Base-by-base conservation (phyloP, 2,888 invertebrate genomes). In the Mayetiola destructor region DNA sequence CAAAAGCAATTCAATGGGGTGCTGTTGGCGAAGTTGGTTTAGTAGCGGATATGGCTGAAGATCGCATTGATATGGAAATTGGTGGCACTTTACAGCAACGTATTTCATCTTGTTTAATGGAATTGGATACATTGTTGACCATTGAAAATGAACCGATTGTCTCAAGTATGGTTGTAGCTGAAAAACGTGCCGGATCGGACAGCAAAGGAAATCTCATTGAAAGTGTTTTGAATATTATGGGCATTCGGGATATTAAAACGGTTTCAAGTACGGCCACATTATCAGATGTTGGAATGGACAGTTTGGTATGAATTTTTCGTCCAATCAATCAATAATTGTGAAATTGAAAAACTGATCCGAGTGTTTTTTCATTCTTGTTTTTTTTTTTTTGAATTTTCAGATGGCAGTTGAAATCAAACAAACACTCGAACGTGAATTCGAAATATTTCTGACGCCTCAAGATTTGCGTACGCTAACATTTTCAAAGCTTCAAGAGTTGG, bases 331-430 rank as follows among this genome's bases (percentile, higher is more conserved):
- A 12, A n/a, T n/a, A n/a, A n/a, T n/a, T n/a, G n/a, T n/a, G n/a
- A n/a, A n/a, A n/a, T n/a, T n/a, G n/a, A n/a, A n/a, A n/a, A n/a
- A n/a, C n/a, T n/a, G n/a, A n/a, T n/a, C n/a, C n/a, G n/a, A n/a
- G n/a, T n/a, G n/a, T n/a, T n/a, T n/a, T n/a, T n/a, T n/a, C n/a
- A n/a, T n/a, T n/a, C n/a, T n/a, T n/a, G n/a, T n/a, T n/a, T n/a
- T n/a, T n/a, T n/a, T n/a, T n/a, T n/a, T n/a, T n/a, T 32, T 32
- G 8, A 32, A 32, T 32, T 32, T 32, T 1, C 82, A 96, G 76
- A 95, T 93, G 91, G 91, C 90, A 0, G 90, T 94, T 0, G 95
- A 97, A 73, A 91, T 97, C 63, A 94, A 94, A 64, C 93, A 94
- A 72, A 85, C 86, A 0, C 71, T 94, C 2, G 93, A 94, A 69